phyloP scores from a whole-genome alignment of 2,797 vertebrate species.

The Eulemur mongoz region DNA sequence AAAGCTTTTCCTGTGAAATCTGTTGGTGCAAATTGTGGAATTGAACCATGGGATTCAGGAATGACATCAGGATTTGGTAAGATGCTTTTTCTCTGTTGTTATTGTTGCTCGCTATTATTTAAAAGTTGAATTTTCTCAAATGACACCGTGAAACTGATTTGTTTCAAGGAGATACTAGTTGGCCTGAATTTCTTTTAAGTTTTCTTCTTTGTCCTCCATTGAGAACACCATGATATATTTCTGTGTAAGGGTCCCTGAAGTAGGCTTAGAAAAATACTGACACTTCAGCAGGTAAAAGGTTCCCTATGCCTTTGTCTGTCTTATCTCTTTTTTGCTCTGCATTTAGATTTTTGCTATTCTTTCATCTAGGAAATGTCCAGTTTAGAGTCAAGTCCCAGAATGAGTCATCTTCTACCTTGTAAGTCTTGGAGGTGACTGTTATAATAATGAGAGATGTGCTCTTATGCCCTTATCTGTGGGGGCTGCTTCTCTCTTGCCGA shows the following conservation, averaged over 20 bases:
- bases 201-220: not conserved
- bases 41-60: constrained; percentile 80
- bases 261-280: not conserved
- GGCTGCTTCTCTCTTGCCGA: no score
- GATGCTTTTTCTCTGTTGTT: constrained; percentile 48
- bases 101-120: constrained; percentile 2
- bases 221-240: not conserved
- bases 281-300: not conserved
- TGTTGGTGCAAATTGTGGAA: constrained; percentile 76
- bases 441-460: not conserved
- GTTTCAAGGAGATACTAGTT: constrained; percentile 17
- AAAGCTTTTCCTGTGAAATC: constrained; percentile 84
- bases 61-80: constrained; percentile 88
- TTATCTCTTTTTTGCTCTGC: not conserved
- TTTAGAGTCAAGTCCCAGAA: not conserved
- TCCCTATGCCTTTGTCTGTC: not conserved
- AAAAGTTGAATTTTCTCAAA: constrained; percentile 36
- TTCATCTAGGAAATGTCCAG: not conserved
- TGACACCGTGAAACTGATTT: not conserved
- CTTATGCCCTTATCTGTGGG: not conserved
- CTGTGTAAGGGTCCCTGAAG: not conserved
- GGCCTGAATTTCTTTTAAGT: not conserved
- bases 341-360: not conserved
- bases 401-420: not conserved
- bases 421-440: not conserved